Evolutionary conservation across 1,140 invertebrate species (phyloP).

Genomic region (Pseudobourletiella spinata): DNA sequence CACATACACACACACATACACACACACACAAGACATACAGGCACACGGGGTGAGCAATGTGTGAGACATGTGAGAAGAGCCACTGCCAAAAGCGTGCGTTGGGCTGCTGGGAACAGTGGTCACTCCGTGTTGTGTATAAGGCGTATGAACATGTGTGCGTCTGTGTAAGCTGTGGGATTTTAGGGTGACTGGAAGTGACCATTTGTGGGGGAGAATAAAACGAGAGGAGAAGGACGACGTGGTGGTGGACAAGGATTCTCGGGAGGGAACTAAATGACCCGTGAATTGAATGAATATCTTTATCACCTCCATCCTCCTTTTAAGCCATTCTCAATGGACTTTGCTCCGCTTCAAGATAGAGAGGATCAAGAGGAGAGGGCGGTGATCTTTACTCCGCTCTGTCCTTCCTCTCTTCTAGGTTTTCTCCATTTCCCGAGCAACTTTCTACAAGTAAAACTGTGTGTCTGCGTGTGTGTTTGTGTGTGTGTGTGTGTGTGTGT

Average conservation of each 20-base stretch:
- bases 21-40: too few species aligned
- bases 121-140: background rate
- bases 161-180: too few species aligned
- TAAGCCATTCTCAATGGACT: constrained; percentile 9
- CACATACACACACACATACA: too few species aligned
- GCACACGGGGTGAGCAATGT: background rate
- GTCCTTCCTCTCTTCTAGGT: too few species aligned
- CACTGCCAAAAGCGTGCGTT: background rate
- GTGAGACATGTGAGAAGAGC: constrained; percentile 7
- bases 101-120: constrained; percentile 1
- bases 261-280: constrained; percentile 2
- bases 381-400: too few species aligned
- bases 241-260: background rate
- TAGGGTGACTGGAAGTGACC: constrained; percentile 5
- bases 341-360: too few species aligned
- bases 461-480: too few species aligned
- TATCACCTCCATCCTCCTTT: constrained; percentile 5
- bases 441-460: too few species aligned
- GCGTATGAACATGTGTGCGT: too few species aligned
- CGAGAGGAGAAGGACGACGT: background rate
- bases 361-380: too few species aligned
- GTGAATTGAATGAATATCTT: constrained; percentile 11
- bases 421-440: too few species aligned
- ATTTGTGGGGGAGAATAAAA: background rate
- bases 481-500: too few species aligned